phyloP scores from a whole-genome alignment of 1,140 invertebrate species.

The Dendrolimus kikuchii region DNA sequence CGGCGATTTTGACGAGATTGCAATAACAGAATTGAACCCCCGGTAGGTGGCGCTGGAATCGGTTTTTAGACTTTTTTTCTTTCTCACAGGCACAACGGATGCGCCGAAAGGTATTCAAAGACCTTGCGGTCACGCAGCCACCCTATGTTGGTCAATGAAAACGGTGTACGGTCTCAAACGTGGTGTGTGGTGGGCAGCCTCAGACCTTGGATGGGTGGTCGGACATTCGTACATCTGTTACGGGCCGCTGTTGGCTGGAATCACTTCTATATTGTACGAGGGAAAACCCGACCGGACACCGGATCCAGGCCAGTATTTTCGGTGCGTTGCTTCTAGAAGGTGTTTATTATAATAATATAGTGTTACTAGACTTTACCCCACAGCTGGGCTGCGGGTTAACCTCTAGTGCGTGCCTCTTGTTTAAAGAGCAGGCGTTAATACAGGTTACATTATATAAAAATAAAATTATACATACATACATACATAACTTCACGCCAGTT shows the following conservation, averaged over 20 bases:
- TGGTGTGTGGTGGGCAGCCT: conserved; percentile 93
- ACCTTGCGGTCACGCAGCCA: conserved; percentile 89
- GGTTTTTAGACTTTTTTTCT: neutral
- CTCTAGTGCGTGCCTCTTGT: too few species aligned
- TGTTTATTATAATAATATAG: too few species aligned
- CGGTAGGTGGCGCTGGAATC: too few species aligned
- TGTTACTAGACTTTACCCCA: too few species aligned
- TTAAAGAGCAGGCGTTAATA: too few species aligned
- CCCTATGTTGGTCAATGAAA: conserved; percentile 88
- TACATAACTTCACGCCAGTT: too few species aligned
- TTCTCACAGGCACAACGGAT: conserved; percentile 68
- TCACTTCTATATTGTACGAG: conserved; percentile 93
- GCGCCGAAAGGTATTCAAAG: conserved; percentile 89
- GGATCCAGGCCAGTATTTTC: conserved; percentile 91
- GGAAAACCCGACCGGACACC: conserved; percentile 96
- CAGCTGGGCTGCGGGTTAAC: too few species aligned
- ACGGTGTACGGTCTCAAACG: conserved; percentile 86
- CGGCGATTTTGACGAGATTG: too few species aligned
- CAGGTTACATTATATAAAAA: too few species aligned
- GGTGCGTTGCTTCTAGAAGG: conserved; percentile 61
- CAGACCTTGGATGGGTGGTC: conserved; percentile 94
- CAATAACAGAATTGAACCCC: too few species aligned
- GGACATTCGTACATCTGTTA: conserved; percentile 96
- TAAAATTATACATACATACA: too few species aligned
- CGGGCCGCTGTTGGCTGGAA: conserved; percentile 85